Evolutionary conservation across 2,113 vertebrate species (phyloP).

Genomic region (Alethe castanea): DNA sequence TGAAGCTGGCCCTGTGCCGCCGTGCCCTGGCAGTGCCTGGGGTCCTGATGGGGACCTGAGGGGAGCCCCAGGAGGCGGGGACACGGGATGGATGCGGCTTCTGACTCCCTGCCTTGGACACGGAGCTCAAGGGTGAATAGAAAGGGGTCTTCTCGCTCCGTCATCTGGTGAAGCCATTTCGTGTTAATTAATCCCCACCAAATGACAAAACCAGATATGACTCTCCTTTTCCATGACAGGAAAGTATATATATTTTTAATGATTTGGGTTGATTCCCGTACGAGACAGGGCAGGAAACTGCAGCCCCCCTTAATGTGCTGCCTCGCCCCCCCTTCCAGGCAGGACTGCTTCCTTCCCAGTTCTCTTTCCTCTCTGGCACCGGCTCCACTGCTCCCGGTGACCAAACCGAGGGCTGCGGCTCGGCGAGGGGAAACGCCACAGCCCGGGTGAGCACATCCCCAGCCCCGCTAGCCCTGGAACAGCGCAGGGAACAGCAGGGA

Average conservation of each 20-base stretch:
- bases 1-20: not conserved
- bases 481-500: not conserved
- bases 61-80: not conserved
- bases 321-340: not conserved
- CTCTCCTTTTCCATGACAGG: not conserved
- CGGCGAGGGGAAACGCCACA: not conserved
- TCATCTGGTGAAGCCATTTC: not conserved
- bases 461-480: not conserved
- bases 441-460: not conserved
- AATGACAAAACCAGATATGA: conserved; percentile 19
- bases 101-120: not conserved
- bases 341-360: not conserved
- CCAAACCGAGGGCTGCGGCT: not conserved
- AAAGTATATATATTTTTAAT: not conserved
- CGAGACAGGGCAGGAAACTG: not conserved
- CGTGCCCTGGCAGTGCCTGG: not conserved
- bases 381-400: not conserved
- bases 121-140: not conserved
- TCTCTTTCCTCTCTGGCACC: not conserved
- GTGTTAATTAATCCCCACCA: not conserved
- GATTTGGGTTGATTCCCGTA: not conserved
- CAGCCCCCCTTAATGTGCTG: not conserved
- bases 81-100: not conserved
- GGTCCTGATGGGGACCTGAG: not conserved
- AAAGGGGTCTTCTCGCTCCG: not conserved